Evolutionary conservation across 1,140 invertebrate species (phyloP).

Genomic region (Homarus americanus): DNA sequence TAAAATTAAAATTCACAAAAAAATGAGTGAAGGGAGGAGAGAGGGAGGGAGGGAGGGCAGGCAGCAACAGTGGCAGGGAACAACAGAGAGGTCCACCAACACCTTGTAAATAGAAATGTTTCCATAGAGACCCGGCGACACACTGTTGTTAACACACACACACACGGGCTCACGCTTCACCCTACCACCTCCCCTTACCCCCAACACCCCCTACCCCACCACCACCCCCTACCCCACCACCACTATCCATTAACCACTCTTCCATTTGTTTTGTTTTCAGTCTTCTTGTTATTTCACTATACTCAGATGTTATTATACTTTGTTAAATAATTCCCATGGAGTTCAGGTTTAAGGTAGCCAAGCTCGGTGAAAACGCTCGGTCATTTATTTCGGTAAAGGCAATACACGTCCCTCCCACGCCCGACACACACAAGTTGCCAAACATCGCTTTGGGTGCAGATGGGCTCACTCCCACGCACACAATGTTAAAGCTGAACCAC

Average conservation of each 20-base stretch:
- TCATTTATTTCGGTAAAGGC: neutral
- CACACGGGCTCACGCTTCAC: neutral
- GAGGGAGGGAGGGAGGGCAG: no score
- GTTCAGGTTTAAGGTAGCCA: no score
- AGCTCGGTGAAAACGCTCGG: neutral
- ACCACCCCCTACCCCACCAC: no score
- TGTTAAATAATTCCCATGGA: no score
- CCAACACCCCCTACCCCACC: neutral
- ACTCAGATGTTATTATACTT: no score
- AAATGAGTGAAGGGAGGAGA: no score
- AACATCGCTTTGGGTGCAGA: neutral
- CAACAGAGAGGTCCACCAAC: no score
- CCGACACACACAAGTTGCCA: constrained; percentile 1
- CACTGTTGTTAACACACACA: neutral
- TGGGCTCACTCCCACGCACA: constrained; percentile 26
- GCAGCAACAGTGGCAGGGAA: no score
- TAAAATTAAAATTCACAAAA: no score
- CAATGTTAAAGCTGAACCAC: constrained; percentile 2
- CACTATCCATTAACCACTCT: no score
- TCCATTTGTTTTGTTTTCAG: no score
- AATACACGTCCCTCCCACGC: constrained; percentile 24
- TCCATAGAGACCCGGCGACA: neutral
- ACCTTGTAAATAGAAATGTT: neutral
- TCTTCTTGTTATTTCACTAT: no score
- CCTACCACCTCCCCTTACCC: neutral